Percentiles rank a stretch among this genome's conserved stretches.
Conservation (phyloP, 2,113 vertebrate genomes). For the Cyprinodon variegatus region DNA sequence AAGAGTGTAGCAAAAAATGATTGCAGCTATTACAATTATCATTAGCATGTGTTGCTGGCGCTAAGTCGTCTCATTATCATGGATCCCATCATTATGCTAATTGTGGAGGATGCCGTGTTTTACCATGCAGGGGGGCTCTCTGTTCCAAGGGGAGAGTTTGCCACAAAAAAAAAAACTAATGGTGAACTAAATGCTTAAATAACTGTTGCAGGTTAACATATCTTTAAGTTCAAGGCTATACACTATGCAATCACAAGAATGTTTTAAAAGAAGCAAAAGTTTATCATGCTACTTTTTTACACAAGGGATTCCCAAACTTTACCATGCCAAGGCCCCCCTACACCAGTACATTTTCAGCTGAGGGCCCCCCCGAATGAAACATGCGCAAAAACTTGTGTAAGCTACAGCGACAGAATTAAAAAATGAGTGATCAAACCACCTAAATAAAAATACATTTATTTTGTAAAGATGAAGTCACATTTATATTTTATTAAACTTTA, state of each 20-base stretch:
- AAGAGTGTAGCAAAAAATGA: constrained; percentile 64
- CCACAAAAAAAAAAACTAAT: constrained; percentile 24
- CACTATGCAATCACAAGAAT: background rate
- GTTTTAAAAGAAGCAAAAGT: background rate
- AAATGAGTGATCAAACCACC: too few species aligned
- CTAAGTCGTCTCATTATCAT: constrained; percentile 68
- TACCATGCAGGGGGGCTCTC: constrained; percentile 56
- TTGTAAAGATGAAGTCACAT: too few species aligned
- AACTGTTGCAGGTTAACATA: constrained; percentile 7
- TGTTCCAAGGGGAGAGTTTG: constrained; percentile 19
- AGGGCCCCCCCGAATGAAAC: too few species aligned
- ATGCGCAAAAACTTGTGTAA: too few species aligned
- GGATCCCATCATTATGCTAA: constrained; percentile 70
- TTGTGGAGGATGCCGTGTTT: constrained; percentile 71
- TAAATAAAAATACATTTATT: too few species aligned
- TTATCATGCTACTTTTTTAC: too few species aligned
- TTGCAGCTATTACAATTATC: constrained; percentile 74
- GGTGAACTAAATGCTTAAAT: constrained; percentile 29
- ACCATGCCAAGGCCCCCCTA: too few species aligned
- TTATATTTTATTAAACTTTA: too few species aligned
- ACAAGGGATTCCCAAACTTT: too few species aligned
- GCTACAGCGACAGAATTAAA: too few species aligned
- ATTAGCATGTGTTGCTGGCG: constrained; percentile 74
- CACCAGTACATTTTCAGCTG: too few species aligned
- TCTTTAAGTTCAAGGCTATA: background rate